Percentiles rank a stretch among this genome's conserved stretches.
phyloP scores from a whole-genome alignment of 2,888 invertebrate genomes.

The Drosophila mayaguana region DNA sequence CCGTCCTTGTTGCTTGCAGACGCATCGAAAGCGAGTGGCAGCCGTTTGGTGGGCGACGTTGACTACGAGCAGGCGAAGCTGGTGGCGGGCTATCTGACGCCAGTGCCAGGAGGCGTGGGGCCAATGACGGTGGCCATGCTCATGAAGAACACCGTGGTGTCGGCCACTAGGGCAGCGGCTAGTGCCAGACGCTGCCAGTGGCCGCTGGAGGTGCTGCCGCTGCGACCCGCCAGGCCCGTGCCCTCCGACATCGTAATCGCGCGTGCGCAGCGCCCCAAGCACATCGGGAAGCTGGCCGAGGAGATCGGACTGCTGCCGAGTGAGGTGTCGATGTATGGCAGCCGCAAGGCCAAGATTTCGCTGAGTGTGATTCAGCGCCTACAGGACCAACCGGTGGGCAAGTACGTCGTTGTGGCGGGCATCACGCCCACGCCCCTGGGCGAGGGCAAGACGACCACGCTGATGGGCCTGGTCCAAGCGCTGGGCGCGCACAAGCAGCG shows the following conservation, averaged over 20 bases:
- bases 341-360: conserved; percentile 96
- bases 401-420: conserved; percentile 97
- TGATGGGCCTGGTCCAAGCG: conserved; percentile 96
- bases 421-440: conserved; percentile 99
- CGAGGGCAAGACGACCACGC: conserved; percentile 98
- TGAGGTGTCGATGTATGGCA: conserved; percentile 96
- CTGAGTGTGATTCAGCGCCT: conserved; percentile 92
- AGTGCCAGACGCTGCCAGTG: conserved; percentile 87
- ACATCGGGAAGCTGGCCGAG: conserved; percentile 90
- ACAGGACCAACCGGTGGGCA: conserved; percentile 89
- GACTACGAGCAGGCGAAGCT: conserved; percentile 92
- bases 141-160: conserved; percentile 96
- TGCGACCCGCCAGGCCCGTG: conserved; percentile 90
- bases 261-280: conserved; percentile 94
- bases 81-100: conserved; percentile 95
- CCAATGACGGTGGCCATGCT: conserved; percentile 99
- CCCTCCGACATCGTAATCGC: conserved; percentile 97
- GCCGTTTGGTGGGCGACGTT: conserved; percentile 97
- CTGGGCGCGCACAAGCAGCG: conserved; percentile 92
- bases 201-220: conserved; percentile 89
- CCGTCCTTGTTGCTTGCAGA: conserved; percentile 86
- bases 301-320: conserved; percentile 93
- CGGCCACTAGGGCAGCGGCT: conserved; percentile 89
- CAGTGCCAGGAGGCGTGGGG: conserved; percentile 98
- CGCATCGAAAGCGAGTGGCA: conserved; percentile 90